These are phyloP conservation scores for Leistus spinibarbis DNA, from an alignment of 2,888 invertebrate species.

Conservation along the genomic window DNA sequence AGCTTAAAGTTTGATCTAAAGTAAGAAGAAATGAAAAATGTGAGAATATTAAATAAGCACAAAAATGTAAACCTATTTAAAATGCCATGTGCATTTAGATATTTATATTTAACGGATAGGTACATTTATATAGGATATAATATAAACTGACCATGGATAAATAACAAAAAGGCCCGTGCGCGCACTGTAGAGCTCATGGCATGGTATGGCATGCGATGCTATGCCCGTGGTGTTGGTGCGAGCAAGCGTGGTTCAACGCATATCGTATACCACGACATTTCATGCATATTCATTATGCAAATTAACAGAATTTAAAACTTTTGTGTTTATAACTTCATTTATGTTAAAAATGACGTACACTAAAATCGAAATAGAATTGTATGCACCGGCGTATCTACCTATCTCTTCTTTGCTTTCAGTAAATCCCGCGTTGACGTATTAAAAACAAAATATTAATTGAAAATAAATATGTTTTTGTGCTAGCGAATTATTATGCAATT, in stretches of 20 bases:
- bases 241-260: constrained; percentile 2
- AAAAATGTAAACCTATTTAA: not conserved
- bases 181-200: not conserved
- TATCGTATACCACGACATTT: constrained; percentile 41
- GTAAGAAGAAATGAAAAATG: no score
- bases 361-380: constrained; percentile 32
- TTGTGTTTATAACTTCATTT: constrained; percentile 42
- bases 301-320: constrained; percentile 48
- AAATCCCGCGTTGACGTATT: not conserved
- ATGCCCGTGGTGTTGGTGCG: not conserved
- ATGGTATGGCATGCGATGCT: not conserved
- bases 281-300: constrained; percentile 53
- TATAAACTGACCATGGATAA: not conserved
- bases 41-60: not conserved
- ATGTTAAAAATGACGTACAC: constrained; percentile 29
- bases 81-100: not conserved
- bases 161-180: not conserved
- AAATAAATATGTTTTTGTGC: not conserved
- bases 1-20: no score
- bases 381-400: constrained; percentile 1
- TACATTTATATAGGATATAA: not conserved
- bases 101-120: not conserved
- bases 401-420: not conserved
- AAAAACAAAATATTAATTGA: not conserved
- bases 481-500: not conserved